Evolutionary conservation across 2,888 invertebrate genomes (phyloP), one percentile per base, ranked within the genome.

Genomic region (Lepeophtheirus nordmannii): DNA sequence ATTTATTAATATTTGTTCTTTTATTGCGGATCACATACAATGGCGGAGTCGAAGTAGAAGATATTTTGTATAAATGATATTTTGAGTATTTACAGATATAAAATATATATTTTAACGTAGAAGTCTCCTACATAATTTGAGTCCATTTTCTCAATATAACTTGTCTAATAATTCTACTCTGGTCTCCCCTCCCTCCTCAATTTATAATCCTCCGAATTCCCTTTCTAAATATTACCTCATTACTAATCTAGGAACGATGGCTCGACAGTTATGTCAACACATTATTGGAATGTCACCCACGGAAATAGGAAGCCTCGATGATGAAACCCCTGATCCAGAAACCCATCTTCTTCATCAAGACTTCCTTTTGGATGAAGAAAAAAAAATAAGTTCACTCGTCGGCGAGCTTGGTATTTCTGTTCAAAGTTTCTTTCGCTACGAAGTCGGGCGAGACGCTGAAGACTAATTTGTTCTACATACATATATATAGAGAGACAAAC

Each of bases 231-330:
- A 30, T 30, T 30, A 5, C 2, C 2, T 30, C 30, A 30, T 30
- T 30, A 30, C 30, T 30, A n/a, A n/a, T n/a, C n/a, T n/a, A 30
- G 53, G 8, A 46, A 46, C 53, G 60, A 72, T 87, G 11, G 86
- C 86, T 20, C 82, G 82, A 70, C 84, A 88, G 72, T 75, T 96
- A 10, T 91, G 92, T 74, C 93, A 94, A 74, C 96, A 96, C 73
- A 83, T 96, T 71, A 89, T 96, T 23, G 92, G 83, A 75, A 76
- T 76, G 76, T 67, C 68, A 2, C 69, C 69, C 17, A 56, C 37
- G 10, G 60, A 40, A 41, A 39, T 66, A 14, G 81, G 70, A 38
- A 62, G 39, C 39, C 41, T 62, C 41, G 41, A 62, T 38, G 39
- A 39, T 12, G 40, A 46, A 30, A 5, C 8, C 2, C 53, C 8